Conservation (phyloP, 1,140 invertebrate species). For the Teleogryllus occipitalis region DNA sequence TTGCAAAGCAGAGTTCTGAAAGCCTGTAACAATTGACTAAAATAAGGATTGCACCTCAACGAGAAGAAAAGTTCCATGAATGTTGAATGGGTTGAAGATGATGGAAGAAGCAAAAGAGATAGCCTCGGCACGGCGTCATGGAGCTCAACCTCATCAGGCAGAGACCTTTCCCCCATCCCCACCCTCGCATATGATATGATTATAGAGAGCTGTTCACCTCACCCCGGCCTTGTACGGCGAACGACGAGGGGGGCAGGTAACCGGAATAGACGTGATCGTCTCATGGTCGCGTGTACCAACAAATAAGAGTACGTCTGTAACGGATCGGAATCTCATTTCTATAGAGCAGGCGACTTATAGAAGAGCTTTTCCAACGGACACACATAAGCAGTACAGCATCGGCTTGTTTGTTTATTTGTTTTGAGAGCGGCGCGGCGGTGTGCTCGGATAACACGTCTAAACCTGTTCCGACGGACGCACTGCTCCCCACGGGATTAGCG, state of each 20-base stretch:
- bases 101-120: too few species aligned
- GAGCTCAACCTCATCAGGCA: too few species aligned
- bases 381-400: not conserved
- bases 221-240: too few species aligned
- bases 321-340: not conserved
- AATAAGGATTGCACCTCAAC: too few species aligned
- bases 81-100: too few species aligned
- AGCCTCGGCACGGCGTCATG: too few species aligned
- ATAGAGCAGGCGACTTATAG: not conserved
- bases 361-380: not conserved
- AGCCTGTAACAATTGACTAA: too few species aligned
- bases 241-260: not conserved
- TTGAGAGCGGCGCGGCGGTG: not conserved
- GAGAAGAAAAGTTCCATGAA: too few species aligned
- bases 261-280: not conserved
- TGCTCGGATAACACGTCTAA: not conserved
- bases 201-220: too few species aligned
- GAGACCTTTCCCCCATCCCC: too few species aligned
- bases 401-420: not conserved
- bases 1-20: too few species aligned
- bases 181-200: too few species aligned
- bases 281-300: not conserved
- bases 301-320: not conserved
- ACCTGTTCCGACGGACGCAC: not conserved
- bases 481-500: not conserved